Evolutionary conservation across 2,888 invertebrate genomes (phyloP).

Genomic region (Slavum lentiscoides): DNA sequence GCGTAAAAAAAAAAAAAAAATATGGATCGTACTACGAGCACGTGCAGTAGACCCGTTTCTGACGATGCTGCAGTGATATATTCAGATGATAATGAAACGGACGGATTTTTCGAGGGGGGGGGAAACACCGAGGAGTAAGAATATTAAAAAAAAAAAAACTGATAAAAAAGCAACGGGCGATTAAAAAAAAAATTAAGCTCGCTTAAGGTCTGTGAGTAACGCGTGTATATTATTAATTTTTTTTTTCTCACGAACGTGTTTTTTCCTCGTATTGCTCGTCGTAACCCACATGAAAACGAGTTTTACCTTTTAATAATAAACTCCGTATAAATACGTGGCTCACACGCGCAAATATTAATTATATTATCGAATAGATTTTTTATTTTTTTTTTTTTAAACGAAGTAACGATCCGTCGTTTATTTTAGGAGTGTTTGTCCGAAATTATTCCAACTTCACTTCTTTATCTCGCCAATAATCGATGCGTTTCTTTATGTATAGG

Average conservation of each 20-base stretch:
- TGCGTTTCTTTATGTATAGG: no score
- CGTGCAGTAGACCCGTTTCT: slow-evolving; percentile 5
- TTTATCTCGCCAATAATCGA: no score
- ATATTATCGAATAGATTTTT: no score
- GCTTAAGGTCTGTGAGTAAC: neutral
- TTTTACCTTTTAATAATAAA: slow-evolving; percentile 20
- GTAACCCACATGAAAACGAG: slow-evolving; percentile 36
- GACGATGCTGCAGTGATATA: neutral
- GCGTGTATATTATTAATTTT: neutral
- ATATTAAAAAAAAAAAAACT: neutral
- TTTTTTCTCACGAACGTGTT: neutral
- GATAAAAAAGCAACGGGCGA: neutral
- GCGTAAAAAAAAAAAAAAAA: no score
- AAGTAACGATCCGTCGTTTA: no score
- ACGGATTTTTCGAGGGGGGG: neutral
- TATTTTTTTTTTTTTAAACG: no score
- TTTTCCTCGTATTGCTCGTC: slow-evolving; percentile 14
- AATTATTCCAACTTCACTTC: no score
- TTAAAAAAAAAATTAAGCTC: neutral
- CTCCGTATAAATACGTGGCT: neutral
- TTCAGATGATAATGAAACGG: neutral
- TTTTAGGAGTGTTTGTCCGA: no score
- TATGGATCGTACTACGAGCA: neutral
- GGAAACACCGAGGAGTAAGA: neutral
- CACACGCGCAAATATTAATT: no score